phyloP scores from a whole-genome alignment of 2,113 vertebrate genomes.

The Perca schrenkii region DNA sequence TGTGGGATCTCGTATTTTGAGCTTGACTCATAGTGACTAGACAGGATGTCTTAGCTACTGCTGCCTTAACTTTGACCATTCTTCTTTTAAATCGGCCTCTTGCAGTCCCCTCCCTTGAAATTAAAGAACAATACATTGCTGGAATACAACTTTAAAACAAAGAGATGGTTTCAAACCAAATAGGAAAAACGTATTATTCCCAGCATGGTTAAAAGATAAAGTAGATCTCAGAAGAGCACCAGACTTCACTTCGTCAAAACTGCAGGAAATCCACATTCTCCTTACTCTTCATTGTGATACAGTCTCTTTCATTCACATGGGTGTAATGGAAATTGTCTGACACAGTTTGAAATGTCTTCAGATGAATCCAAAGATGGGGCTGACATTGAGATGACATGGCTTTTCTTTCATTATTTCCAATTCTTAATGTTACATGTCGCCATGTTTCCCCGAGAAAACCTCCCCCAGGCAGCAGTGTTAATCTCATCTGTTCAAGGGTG shows the following conservation, averaged over 20 bases:
- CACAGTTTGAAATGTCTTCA: conserved; percentile 1
- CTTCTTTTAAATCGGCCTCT: background rate
- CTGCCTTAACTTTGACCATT: background rate
- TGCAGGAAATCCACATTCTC: background rate
- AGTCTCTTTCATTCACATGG: background rate
- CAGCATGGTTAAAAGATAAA: background rate
- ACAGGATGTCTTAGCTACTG: background rate
- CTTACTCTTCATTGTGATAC: too few relatives aligned
- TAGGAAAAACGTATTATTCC: background rate
- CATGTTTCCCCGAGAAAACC: conserved; percentile 12
- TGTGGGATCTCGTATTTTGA: too few relatives aligned
- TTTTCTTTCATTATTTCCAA: conserved; percentile 16
- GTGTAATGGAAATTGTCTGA: background rate
- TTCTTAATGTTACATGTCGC: background rate
- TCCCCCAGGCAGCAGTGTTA: conserved; percentile 17
- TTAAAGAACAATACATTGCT: background rate
- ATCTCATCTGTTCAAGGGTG: conserved; percentile 51
- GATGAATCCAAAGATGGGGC: background rate
- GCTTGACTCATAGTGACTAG: too few relatives aligned
- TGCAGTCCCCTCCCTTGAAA: background rate
- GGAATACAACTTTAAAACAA: background rate
- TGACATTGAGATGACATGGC: conserved; percentile 1
- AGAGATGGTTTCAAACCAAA: background rate
- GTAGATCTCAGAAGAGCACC: background rate
- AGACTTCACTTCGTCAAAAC: conserved; percentile 10